phyloP scores from a whole-genome alignment of 2,888 invertebrate genomes.

The Thelaira solivaga region DNA sequence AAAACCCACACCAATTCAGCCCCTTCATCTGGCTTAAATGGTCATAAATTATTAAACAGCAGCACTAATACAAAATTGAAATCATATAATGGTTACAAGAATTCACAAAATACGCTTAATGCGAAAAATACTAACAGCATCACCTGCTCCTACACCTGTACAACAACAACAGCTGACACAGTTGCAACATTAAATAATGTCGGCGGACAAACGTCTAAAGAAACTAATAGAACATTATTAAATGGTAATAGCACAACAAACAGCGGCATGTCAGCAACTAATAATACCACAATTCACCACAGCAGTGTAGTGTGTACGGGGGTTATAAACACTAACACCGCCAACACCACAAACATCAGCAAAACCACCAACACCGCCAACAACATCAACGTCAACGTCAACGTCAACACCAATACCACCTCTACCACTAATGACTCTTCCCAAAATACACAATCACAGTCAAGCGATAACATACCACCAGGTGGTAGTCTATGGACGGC shows the following conservation, averaged over 20 bases:
- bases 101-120: slow-evolving; percentile 26
- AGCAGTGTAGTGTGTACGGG: background rate
- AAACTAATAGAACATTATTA: slow-evolving; percentile 11
- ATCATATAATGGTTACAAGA: slow-evolving; percentile 48
- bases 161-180: background rate
- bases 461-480: slow-evolving; percentile 58
- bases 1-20: background rate
- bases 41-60: slow-evolving; percentile 23
- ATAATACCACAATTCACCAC: background rate
- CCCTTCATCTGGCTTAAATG: slow-evolving; percentile 45
- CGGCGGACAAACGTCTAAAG: slow-evolving; percentile 15
- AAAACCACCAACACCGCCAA: too few species aligned
- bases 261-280: slow-evolving; percentile 40
- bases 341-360: too few species aligned
- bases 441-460: slow-evolving; percentile 10
- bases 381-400: too few species aligned
- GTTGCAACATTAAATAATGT: too few species aligned
- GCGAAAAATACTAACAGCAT: background rate
- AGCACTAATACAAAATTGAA: slow-evolving; percentile 39
- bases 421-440: background rate
- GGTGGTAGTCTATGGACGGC: slow-evolving; percentile 85
- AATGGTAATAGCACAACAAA: slow-evolving; percentile 50
- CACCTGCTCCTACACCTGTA: background rate
- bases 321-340: background rate
- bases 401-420: too few species aligned